Evolutionary conservation across 2,797 vertebrate species (phyloP), one percentile per base, ranked within the genome.

Genomic region (Myripristis jacobus): DNA sequence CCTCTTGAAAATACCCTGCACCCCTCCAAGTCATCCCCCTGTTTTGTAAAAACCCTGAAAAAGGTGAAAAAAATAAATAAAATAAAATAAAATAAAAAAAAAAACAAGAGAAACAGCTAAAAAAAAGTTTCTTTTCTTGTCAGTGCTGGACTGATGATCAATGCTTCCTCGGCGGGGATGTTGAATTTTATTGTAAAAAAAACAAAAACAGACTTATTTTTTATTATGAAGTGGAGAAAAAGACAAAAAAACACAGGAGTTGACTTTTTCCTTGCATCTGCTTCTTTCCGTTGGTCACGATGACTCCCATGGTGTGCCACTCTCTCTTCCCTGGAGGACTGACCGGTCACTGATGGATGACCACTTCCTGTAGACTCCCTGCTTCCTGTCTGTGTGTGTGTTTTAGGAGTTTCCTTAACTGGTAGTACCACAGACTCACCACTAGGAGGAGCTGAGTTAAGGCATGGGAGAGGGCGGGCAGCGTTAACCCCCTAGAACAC

Each of bases 101-200:
- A 73, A 65, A 73, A 48, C 25, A 78, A 79, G 66, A 81, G 62
- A 80, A 83, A 82, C 75, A 63, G 55, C 56, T 43, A 81, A 76
- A 78, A 51, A 83, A 75, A 25, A 72, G 21, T 76, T 85, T 77
- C 71, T 93, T 94, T 93, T 94, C 93, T 92, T 91, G 93, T 93
- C 95, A 90, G 57, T 94, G 94, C 93, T 90, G 96, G 95, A 98
- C 96, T 96, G 94, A 94, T 95, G 93, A 94, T 95, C 91, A 89
- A 95, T 94, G 94, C 96, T 96, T 94, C 96, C 96, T 94, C 94
- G 95, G 94, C 95, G 95, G 96, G 96, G 96, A 97, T 96, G 95
- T 96, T 95, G 96, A 97, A 98, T 96, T 96, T 96, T 98, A 97
- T 97, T 98, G 96, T 98, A 98, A 97, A 96, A 96, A n/a, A n/a